These are phyloP conservation scores for Halcyon malimbica DNA, from an alignment of 2,113 vertebrate genomes.

Conservation along the genomic window DNA sequence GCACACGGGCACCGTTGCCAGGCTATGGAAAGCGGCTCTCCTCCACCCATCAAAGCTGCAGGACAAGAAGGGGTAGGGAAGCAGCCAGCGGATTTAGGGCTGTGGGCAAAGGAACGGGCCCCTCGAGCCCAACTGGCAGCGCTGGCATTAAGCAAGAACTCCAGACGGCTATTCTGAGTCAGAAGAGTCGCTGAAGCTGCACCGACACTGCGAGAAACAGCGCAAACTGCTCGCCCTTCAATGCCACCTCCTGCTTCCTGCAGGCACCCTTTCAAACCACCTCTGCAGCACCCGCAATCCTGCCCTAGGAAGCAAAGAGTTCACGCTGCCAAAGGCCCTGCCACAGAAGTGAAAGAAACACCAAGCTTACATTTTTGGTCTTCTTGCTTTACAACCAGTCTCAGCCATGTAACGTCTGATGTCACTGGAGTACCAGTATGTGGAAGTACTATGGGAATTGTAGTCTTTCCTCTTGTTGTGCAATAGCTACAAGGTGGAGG, in stretches of 20 bases:
- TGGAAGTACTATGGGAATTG: slow-evolving; percentile 56
- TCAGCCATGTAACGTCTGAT: slow-evolving; percentile 22
- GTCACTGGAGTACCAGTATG: slow-evolving; percentile 43
- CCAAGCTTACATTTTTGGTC: not conserved
- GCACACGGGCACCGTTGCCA: slow-evolving; percentile 38
- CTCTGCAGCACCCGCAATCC: not conserved
- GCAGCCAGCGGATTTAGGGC: not conserved
- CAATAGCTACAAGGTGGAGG: not conserved
- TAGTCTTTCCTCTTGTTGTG: not conserved
- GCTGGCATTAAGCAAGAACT: not conserved
- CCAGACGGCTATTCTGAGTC: not conserved
- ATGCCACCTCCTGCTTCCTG: not conserved
- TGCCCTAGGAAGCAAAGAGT: not conserved
- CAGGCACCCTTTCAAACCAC: not conserved
- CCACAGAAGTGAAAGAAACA: not conserved
- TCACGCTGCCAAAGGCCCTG: not conserved
- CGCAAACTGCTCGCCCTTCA: not conserved
- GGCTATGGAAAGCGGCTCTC: not conserved
- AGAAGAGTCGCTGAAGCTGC: not conserved
- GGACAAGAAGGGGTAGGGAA: not conserved
- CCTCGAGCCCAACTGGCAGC: not conserved
- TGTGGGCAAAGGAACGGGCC: not conserved
- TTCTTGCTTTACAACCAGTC: not conserved
- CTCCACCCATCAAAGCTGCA: not conserved
- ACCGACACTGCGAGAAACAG: not conserved